Conservation (phyloP, 2,797 vertebrate species). For the Muraenolepis orangiensis region DNA sequence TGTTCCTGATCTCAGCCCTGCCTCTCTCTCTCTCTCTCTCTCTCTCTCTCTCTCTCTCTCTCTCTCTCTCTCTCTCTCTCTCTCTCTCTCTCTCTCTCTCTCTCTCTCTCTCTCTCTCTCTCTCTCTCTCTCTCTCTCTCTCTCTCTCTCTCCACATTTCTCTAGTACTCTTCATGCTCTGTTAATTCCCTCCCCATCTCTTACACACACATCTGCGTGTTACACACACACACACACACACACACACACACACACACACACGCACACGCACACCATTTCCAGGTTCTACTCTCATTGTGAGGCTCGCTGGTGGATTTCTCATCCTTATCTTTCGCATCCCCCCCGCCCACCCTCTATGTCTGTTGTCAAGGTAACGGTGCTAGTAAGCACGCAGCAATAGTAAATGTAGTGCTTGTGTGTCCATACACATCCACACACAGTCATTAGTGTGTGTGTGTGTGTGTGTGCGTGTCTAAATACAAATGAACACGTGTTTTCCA, state of each 20-base stretch:
- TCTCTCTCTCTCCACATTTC: neutral
- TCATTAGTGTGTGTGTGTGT: conserved; percentile 15
- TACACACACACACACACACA: conserved; percentile 39
- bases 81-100: neutral
- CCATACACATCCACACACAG: too few relatives aligned
- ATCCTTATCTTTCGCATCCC: neutral
- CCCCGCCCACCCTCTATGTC: conserved; percentile 49
- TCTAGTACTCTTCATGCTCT: conserved; percentile 1
- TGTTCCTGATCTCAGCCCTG: too few relatives aligned
- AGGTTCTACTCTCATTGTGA: conserved; percentile 50
- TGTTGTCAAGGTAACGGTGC: conserved; percentile 97
- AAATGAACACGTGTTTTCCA: neutral
- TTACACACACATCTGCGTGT: too few relatives aligned
- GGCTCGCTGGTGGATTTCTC: conserved; percentile 26
- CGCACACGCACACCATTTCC: conserved; percentile 49
- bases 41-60: neutral
- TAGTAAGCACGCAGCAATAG: conserved; percentile 73
- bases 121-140: too few relatives aligned
- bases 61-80: neutral
- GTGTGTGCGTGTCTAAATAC: neutral
- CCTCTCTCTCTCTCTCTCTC: neutral
- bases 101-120: neutral
- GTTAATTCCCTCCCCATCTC: conserved; percentile 25
- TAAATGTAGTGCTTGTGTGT: conserved; percentile 31
- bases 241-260: conserved; percentile 5